Evolutionary conservation across 2,888 invertebrate species (phyloP).

Genomic region (Hymenopus coronatus): DNA sequence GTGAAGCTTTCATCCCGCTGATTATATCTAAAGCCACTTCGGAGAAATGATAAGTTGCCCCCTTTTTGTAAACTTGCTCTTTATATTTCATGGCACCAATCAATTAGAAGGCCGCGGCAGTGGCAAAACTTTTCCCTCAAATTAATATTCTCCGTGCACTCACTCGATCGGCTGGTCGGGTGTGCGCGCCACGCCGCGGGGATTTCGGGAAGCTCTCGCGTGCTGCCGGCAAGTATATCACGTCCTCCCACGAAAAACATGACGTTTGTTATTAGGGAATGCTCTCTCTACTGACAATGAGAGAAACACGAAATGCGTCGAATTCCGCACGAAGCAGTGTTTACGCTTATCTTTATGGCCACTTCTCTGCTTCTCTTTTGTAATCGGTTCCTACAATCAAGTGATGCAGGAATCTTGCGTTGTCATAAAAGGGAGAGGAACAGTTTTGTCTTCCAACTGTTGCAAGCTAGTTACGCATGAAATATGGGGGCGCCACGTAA

Average conservation of each 20-base stretch:
- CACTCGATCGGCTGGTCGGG: background rate
- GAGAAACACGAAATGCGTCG: background rate
- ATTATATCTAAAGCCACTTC: background rate
- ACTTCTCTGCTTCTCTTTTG: too few species aligned
- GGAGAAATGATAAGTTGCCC: background rate
- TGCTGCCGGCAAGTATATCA: background rate
- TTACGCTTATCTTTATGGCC: background rate
- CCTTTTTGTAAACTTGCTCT: background rate
- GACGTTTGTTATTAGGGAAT: background rate
- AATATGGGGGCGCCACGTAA: background rate
- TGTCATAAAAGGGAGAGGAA: too few species aligned
- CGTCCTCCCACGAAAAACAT: background rate
- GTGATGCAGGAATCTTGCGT: background rate
- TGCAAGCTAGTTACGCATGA: background rate
- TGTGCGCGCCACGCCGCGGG: too few species aligned
- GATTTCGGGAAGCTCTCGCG: background rate
- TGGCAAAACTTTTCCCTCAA: background rate
- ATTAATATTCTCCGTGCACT: background rate
- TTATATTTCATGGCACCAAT: background rate
- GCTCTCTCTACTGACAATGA: background rate
- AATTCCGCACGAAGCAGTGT: background rate
- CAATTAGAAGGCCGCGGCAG: background rate
- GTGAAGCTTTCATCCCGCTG: background rate
- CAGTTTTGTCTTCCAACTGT: background rate
- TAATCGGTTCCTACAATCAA: background rate